Evolutionary conservation across 1,140 invertebrate species (phyloP).

Genomic region (Drosophila lini): DNA sequence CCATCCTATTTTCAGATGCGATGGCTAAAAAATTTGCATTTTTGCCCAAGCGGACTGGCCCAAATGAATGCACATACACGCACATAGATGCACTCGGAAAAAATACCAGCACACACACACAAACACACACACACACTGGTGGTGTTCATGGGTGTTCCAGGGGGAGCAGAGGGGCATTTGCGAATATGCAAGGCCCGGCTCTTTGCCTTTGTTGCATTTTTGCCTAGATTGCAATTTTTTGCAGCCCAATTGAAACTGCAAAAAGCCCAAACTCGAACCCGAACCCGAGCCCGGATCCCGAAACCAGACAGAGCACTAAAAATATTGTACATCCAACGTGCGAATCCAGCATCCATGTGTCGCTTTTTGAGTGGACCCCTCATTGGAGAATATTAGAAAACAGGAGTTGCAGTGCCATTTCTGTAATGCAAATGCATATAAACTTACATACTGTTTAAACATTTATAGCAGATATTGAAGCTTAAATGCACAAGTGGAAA

Average conservation of each 20-base stretch:
- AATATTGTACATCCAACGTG: constrained; percentile 78
- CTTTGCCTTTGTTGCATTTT: constrained; percentile 83
- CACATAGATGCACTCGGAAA: constrained; percentile 42
- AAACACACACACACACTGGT: constrained; percentile 1
- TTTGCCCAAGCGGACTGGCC: constrained; percentile 55
- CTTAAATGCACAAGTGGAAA: background rate
- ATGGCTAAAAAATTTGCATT: constrained; percentile 76
- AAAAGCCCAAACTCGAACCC: constrained; percentile 51
- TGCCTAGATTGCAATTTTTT: constrained; percentile 83
- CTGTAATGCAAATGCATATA: background rate
- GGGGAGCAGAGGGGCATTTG: constrained; percentile 27
- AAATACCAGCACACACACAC: constrained; percentile 15
- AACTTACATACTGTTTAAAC: no score
- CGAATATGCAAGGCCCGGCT: constrained; percentile 59
- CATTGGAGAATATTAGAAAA: background rate
- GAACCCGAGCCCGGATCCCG: constrained; percentile 2
- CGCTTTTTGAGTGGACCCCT: constrained; percentile 3
- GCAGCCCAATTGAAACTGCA: constrained; percentile 71
- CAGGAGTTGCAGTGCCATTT: background rate
- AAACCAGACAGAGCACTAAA: constrained; percentile 58
- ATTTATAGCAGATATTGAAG: background rate
- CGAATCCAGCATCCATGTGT: constrained; percentile 27
- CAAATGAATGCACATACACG: constrained; percentile 70
- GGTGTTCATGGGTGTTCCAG: constrained; percentile 20
- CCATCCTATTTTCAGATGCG: constrained; percentile 63